These are phyloP conservation scores for Melinopterus prodromus DNA, from an alignment of 2,888 invertebrate species.

Conservation along the genomic window DNA sequence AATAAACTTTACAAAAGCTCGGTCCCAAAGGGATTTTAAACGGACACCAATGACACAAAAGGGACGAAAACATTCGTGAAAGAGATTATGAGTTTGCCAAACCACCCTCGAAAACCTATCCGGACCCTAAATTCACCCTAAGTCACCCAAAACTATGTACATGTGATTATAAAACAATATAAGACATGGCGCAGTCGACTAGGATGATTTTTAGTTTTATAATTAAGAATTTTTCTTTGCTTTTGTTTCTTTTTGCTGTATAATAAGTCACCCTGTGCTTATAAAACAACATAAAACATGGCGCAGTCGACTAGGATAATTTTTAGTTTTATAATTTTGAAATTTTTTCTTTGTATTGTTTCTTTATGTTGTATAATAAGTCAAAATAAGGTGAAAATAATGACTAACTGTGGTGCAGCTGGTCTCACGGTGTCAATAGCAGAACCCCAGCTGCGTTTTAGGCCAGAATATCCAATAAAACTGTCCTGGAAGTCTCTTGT, in stretches of 20 bases:
- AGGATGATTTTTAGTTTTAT: background rate
- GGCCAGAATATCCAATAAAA: background rate
- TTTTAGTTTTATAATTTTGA: background rate
- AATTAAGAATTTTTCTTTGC: background rate
- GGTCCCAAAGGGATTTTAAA: background rate
- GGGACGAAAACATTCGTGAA: background rate
- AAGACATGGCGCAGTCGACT: background rate
- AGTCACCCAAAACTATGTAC: background rate
- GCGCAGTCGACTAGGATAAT: background rate
- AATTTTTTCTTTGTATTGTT: background rate
- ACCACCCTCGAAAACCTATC: background rate
- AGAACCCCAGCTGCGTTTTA: background rate
- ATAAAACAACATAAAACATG: background rate
- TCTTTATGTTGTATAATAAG: background rate
- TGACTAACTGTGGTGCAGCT: background rate
- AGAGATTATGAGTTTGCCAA: background rate
- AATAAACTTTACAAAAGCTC: background rate
- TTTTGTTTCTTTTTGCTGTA: background rate
- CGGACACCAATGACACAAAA: background rate
- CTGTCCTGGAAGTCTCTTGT: background rate
- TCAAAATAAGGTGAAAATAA: background rate
- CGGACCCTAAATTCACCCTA: background rate
- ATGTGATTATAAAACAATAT: background rate
- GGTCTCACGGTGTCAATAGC: background rate
- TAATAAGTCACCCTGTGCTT: background rate